Percentiles rank a stretch among this genome's conserved stretches.
Conservation (phyloP, 1,140 invertebrate species). For the Spodoptera frugiperda region DNA sequence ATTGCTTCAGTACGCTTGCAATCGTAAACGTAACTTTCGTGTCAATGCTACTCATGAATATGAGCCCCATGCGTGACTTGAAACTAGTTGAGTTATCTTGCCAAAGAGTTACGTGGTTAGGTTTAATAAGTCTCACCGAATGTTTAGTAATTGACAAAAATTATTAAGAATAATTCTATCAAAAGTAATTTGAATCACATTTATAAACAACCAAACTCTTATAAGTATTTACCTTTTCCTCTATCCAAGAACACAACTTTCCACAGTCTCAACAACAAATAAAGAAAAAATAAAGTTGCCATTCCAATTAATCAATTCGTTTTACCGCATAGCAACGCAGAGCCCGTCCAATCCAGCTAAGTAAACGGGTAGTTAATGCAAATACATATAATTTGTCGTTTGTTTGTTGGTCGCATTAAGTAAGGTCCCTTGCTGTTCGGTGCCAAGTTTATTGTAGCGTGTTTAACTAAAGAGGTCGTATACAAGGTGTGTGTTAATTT, state of each 20-base stretch:
- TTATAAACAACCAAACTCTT: too few species aligned
- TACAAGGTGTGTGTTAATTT: background rate
- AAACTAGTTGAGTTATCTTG: too few species aligned
- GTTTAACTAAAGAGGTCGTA: background rate
- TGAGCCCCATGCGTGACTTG: too few species aligned
- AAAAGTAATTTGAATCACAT: too few species aligned
- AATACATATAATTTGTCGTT: conserved; percentile 38
- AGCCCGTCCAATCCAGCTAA: conserved; percentile 24
- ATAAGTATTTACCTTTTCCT: background rate
- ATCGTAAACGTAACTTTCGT: too few species aligned
- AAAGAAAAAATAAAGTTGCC: background rate
- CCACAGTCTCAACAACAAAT: too few species aligned
- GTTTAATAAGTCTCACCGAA: background rate
- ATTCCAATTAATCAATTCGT: conserved; percentile 20
- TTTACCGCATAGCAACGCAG: conserved; percentile 1
- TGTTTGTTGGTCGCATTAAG: conserved; percentile 15
- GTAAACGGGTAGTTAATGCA: conserved; percentile 28
- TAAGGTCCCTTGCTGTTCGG: conserved; percentile 11
- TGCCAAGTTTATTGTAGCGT: conserved; percentile 12
- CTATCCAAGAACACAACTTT: background rate
- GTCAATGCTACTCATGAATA: too few species aligned
- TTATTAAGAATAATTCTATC: background rate
- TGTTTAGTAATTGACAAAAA: background rate
- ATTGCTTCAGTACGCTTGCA: too few species aligned
- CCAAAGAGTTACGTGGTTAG: too few species aligned